Conservation (phyloP, 2,888 invertebrate species). For the Scaptomyza caliginosa region DNA sequence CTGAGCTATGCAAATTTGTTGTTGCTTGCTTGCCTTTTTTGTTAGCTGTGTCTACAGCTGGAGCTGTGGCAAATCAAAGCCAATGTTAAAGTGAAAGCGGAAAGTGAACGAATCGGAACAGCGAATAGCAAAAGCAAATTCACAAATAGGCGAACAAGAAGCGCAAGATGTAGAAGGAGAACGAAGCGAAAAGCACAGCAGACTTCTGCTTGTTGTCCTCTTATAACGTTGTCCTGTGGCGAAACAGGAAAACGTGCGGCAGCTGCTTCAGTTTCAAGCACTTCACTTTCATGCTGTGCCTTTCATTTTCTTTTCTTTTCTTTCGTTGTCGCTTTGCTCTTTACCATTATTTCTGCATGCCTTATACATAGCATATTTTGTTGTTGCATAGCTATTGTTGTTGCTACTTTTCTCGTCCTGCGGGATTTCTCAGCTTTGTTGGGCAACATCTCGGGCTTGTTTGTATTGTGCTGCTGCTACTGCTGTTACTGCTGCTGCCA, state of each 20-base stretch:
- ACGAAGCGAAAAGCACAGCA: constrained; percentile 12
- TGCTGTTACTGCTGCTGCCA: constrained; percentile 30
- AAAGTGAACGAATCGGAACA: constrained; percentile 47
- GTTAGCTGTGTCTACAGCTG: constrained; percentile 9
- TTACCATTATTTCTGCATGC: constrained; percentile 71
- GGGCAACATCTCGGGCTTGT: constrained; percentile 42
- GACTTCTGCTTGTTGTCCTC: constrained; percentile 36
- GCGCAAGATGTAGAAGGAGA: neutral
- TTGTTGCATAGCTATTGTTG: constrained; percentile 8
- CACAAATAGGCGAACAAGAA: neutral
- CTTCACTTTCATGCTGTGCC: constrained; percentile 53
- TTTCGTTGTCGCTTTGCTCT: constrained; percentile 22
- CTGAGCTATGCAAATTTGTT: constrained; percentile 71
- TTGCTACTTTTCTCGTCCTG: constrained; percentile 41
- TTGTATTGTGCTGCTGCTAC: constrained; percentile 50
- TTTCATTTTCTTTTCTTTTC: constrained; percentile 19
- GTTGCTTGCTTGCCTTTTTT: constrained; percentile 47
- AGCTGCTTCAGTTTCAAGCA: constrained; percentile 55
- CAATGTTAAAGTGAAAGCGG: constrained; percentile 55
- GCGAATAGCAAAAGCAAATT: constrained; percentile 27
- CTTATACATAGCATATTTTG: constrained; percentile 57
- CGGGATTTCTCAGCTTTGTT: constrained; percentile 60
- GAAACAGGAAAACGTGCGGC: constrained; percentile 63
- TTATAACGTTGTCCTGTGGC: constrained; percentile 60
- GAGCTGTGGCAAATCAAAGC: constrained; percentile 66